Conservation (phyloP, 1,140 invertebrate genomes). For the Drosophila lowei region DNA sequence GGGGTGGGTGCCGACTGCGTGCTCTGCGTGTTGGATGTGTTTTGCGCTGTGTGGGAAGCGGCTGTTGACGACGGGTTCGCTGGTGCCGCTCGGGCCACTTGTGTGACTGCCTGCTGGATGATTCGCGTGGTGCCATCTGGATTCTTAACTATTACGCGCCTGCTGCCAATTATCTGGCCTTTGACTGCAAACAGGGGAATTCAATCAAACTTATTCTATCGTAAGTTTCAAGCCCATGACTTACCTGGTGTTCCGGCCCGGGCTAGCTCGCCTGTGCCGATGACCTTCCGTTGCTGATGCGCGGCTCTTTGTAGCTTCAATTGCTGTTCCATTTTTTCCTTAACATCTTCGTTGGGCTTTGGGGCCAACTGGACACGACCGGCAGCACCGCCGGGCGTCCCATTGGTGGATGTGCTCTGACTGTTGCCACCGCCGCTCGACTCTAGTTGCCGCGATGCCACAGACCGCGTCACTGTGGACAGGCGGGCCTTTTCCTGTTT, state of each 20-base stretch:
- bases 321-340: constrained; percentile 96
- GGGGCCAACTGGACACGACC: constrained; percentile 69
- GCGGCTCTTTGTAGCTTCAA: constrained; percentile 92
- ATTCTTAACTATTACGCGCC: constrained; percentile 90
- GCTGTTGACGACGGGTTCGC: constrained; percentile 60
- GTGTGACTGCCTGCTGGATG: constrained; percentile 85
- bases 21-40: constrained; percentile 29
- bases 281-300: constrained; percentile 90
- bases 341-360: constrained; percentile 88
- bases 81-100: constrained; percentile 40
- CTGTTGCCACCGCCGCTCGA: constrained; percentile 24
- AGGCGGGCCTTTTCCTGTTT: constrained; percentile 88
- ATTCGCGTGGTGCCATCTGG: constrained; percentile 90
- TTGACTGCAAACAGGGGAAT: constrained; percentile 46
- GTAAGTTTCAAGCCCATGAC: not conserved
- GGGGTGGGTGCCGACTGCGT: constrained; percentile 83
- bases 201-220: not conserved
- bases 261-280: constrained; percentile 32
- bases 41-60: constrained; percentile 31
- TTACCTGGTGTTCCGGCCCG: constrained; percentile 61
- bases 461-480: constrained; percentile 88
- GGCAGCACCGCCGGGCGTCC: constrained; percentile 18
- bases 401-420: constrained; percentile 20
- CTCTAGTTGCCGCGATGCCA: constrained; percentile 81
- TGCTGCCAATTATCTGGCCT: constrained; percentile 72